phyloP scores from a whole-genome alignment of 2,888 invertebrate species.

The Parelbella ahira region DNA sequence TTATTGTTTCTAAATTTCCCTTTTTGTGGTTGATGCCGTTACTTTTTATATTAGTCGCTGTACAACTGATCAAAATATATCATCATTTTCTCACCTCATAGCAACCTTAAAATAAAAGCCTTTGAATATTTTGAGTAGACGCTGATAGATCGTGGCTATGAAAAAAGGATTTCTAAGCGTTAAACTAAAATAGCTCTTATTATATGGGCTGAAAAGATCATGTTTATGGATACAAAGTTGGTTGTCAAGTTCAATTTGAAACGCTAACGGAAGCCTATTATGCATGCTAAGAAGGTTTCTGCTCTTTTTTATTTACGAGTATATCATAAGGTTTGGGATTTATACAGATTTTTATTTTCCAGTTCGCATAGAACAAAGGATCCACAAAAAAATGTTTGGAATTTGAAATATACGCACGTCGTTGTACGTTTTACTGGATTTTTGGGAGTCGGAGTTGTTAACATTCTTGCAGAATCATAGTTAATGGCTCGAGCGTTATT shows the following conservation, averaged over 20 bases:
- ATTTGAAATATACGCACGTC: background rate
- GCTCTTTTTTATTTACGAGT: slow-evolving; percentile 9
- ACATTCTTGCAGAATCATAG: slow-evolving; percentile 9
- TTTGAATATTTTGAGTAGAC: slow-evolving; percentile 15
- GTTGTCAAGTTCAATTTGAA: slow-evolving; percentile 16
- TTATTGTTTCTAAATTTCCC: too few relatives aligned
- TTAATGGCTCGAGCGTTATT: slow-evolving; percentile 1
- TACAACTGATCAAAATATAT: slow-evolving; percentile 1
- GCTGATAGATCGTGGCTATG: slow-evolving; percentile 8
- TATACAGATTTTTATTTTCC: background rate
- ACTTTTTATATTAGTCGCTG: too few relatives aligned
- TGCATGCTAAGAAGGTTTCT: slow-evolving; percentile 9
- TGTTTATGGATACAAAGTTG: background rate
- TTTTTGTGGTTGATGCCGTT: too few relatives aligned
- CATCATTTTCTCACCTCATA: background rate
- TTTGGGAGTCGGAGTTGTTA: background rate
- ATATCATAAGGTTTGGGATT: slow-evolving; percentile 6
- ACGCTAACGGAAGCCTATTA: slow-evolving; percentile 9
- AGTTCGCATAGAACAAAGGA: background rate
- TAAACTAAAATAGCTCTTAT: slow-evolving; percentile 4
- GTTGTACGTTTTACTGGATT: background rate
- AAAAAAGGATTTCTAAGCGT: too few relatives aligned
- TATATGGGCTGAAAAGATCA: background rate
- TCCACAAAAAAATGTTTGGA: background rate
- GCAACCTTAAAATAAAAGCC: slow-evolving; percentile 3